These are phyloP conservation scores for Styela clava DNA, from an alignment of 23 tunicate genomes.

Conservation along the genomic window DNA sequence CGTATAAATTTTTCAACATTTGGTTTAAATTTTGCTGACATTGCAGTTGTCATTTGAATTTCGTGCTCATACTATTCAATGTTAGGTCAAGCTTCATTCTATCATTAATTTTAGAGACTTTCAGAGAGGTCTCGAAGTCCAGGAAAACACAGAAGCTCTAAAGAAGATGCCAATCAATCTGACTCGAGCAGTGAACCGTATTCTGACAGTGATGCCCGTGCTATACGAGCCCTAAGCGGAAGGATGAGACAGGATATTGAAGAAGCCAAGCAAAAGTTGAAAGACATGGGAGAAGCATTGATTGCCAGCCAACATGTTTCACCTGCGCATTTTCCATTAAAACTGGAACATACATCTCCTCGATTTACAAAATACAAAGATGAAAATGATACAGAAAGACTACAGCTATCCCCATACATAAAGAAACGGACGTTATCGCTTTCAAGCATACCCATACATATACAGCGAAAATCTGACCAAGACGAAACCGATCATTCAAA, in stretches of 20 bases:
- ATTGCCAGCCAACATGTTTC: neutral
- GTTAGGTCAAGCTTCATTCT: too few relatives aligned
- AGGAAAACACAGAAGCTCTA: neutral
- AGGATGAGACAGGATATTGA: conserved; percentile 11
- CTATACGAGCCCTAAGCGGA: conserved; percentile 4
- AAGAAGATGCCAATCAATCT: neutral
- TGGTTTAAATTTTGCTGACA: too few relatives aligned
- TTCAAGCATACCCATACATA: neutral
- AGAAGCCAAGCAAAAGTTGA: conserved; percentile 16
- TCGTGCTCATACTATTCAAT: too few relatives aligned
- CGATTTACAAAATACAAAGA: too few relatives aligned
- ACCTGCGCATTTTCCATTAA: conserved; percentile 6
- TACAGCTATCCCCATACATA: neutral
- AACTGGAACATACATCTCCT: too few relatives aligned
- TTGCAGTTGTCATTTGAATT: too few relatives aligned
- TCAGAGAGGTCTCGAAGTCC: neutral
- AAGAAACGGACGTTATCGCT: neutral
- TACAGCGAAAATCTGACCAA: too few relatives aligned
- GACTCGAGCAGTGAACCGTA: conserved; percentile 5
- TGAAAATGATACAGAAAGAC: neutral
- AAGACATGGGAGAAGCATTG: conserved; percentile 21
- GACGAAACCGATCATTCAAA: neutral
- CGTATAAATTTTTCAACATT: too few relatives aligned
- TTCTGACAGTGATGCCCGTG: conserved; percentile 20
- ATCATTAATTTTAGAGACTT: neutral